Conservation (phyloP, 92 coral and sea anemone species). For the Isaurus tuberculatus region DNA sequence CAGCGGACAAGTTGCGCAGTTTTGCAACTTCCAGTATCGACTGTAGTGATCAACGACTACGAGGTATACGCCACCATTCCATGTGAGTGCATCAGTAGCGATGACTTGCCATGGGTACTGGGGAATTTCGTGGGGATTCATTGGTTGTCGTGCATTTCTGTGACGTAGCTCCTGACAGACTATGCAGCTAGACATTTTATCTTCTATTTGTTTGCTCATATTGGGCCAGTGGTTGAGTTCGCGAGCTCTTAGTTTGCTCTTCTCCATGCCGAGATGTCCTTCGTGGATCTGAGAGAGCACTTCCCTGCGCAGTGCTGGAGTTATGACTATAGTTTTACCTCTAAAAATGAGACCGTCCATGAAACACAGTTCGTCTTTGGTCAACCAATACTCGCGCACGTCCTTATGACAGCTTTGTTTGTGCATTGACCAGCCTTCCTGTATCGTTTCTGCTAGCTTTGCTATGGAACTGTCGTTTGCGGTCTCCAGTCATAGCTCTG, state of each 20-base stretch:
- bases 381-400: conserved; percentile 30
- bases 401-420: background rate
- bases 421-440: conserved; percentile 35
- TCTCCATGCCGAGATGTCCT: conserved; percentile 49
- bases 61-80: too few species aligned
- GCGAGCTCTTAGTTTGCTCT: conserved; percentile 39
- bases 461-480: too few species aligned
- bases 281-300: conserved; percentile 43
- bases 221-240: conserved; percentile 46
- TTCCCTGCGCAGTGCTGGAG: conserved; percentile 15
- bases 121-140: conserved; percentile 40
- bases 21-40: background rate
- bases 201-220: conserved; percentile 46
- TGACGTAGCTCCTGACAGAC: conserved; percentile 30
- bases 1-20: background rate
- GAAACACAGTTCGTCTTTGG: conserved; percentile 48
- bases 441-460: too few species aligned
- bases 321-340: conserved; percentile 11
- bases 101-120: conserved; percentile 44
- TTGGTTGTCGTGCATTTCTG: too few species aligned
- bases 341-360: too few species aligned
- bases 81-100: conserved; percentile 16
- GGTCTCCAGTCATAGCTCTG: too few species aligned
- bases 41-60: conserved; percentile 43
- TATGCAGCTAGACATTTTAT: conserved; percentile 30